Conservation (phyloP, 2,888 invertebrate species). For the Meganola albula region DNA sequence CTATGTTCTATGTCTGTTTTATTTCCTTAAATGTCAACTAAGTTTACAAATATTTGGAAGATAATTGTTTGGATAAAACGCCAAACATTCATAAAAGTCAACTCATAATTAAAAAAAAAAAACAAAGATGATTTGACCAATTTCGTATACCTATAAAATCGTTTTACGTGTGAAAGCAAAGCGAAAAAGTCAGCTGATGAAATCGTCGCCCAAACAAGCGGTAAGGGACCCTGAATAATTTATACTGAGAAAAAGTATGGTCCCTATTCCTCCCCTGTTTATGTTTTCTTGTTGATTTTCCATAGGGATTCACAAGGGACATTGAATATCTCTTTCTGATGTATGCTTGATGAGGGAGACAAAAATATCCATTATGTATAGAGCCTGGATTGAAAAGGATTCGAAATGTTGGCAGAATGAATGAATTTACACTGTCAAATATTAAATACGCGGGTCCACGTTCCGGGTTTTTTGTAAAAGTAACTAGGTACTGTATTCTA, state of each 20-base stretch:
- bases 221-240: slow-evolving; percentile 55
- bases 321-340: slow-evolving; percentile 32
- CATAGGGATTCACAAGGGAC: slow-evolving; percentile 42
- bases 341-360: slow-evolving; percentile 26
- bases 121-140: slow-evolving; percentile 8
- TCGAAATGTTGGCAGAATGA: slow-evolving; percentile 32
- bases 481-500: no score
- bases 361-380: slow-evolving; percentile 32
- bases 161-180: slow-evolving; percentile 33
- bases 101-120: slow-evolving; percentile 16
- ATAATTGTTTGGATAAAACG: no score
- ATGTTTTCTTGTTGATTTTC: slow-evolving; percentile 56
- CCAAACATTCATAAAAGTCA: slow-evolving; percentile 15
- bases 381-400: slow-evolving; percentile 47
- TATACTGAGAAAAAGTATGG: slow-evolving; percentile 51
- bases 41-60: no score
- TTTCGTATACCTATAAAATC: slow-evolving; percentile 14
- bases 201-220: slow-evolving; percentile 54
- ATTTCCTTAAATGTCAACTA: no score
- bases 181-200: slow-evolving; percentile 46
- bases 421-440: no score
- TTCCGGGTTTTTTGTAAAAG: no score
- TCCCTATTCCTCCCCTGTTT: slow-evolving; percentile 46
- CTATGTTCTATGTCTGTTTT: no score
- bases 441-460: no score